Conservation (phyloP, 2,797 vertebrate genomes). For the Tolypeutes matacus region DNA sequence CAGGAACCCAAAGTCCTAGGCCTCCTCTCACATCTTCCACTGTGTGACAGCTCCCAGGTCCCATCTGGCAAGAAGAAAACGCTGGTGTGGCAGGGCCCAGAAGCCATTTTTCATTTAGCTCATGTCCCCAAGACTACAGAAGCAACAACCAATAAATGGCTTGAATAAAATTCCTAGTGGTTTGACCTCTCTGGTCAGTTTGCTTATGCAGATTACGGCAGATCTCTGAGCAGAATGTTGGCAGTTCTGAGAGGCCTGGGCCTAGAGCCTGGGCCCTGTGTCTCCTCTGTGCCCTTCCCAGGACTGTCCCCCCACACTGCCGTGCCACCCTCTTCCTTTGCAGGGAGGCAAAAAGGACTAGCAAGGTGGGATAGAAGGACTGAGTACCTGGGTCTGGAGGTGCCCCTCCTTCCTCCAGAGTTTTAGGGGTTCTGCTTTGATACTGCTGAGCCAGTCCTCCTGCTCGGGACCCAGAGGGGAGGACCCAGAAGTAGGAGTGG, state of each 20-base stretch:
- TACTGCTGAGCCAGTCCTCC: neutral
- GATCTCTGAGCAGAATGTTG: neutral
- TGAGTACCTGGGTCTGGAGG: accelerated
- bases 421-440: neutral
- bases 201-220: neutral
- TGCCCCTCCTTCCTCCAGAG: neutral
- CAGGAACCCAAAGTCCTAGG: neutral
- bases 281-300: neutral
- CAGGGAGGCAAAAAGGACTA: neutral
- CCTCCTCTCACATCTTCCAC: neutral
- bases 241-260: neutral
- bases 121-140: neutral
- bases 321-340: neutral
- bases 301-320: accelerated
- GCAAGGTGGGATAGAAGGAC: accelerated
- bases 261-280: neutral
- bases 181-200: neutral
- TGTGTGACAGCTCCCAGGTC: neutral
- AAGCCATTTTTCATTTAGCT: neutral
- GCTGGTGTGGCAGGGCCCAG: accelerated
- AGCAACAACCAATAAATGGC: neutral
- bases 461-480: neutral
- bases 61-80: neutral
- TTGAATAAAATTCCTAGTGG: accelerated
- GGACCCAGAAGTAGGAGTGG: neutral